Evolutionary conservation across 2,888 invertebrate species (phyloP).

Genomic region (Itoplectis maculator): DNA sequence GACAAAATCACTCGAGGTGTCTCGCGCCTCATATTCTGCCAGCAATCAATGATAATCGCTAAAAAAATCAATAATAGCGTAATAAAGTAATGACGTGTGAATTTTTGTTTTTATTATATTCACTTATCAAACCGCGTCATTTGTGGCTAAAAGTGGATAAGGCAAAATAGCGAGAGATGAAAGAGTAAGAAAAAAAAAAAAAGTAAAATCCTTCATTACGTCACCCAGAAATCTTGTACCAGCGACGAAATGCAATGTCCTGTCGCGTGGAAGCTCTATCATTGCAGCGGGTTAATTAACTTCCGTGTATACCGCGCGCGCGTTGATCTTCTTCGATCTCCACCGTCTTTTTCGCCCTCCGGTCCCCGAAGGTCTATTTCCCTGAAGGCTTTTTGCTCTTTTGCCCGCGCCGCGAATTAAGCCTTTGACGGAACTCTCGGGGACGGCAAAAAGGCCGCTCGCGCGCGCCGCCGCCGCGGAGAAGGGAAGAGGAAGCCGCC

Average conservation of each 20-base stretch:
- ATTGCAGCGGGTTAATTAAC: slow-evolving; percentile 38
- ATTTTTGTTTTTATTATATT: not conserved
- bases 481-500: slow-evolving; percentile 39
- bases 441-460: slow-evolving; percentile 49
- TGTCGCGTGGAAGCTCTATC: not conserved
- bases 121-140: not conserved
- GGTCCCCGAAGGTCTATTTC: slow-evolving; percentile 53
- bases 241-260: slow-evolving; percentile 3
- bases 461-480: slow-evolving; percentile 30
- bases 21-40: too few relatives aligned
- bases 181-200: not conserved
- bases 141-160: too few relatives aligned
- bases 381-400: slow-evolving; percentile 60
- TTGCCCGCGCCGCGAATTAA: slow-evolving; percentile 62
- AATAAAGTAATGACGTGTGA: not conserved
- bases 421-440: slow-evolving; percentile 62
- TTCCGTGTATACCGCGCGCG: slow-evolving; percentile 12
- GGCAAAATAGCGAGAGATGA: not conserved
- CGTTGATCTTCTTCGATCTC: slow-evolving; percentile 49
- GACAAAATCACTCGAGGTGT: not conserved
- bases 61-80: too few relatives aligned
- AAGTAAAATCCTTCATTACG: too few relatives aligned
- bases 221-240: not conserved
- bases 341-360: slow-evolving; percentile 34
- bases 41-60: too few relatives aligned